Conservation (phyloP, 64 coral and sea anemone species). For the Dendronephthya gigantea region DNA sequence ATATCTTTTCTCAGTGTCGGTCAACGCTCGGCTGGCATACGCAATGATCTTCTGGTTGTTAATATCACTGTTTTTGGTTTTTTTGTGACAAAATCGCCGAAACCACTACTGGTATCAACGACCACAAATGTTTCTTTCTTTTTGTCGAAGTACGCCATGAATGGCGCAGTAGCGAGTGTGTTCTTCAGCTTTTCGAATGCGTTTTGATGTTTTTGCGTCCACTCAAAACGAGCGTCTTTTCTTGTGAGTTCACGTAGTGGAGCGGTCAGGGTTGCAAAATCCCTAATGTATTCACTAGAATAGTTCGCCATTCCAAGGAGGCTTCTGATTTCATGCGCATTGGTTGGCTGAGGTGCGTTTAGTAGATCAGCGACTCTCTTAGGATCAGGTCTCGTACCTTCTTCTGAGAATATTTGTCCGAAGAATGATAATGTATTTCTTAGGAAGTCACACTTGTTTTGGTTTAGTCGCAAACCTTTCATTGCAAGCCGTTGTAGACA, state of each 20-base stretch:
- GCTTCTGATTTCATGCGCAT: not conserved
- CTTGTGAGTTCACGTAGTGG: not conserved
- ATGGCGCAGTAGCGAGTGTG: not conserved
- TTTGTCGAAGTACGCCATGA: not conserved
- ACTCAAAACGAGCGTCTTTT: not conserved
- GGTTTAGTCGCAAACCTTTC: constrained; percentile 16
- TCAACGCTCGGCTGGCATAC: not conserved
- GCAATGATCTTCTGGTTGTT: constrained; percentile 5
- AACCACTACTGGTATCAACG: not conserved
- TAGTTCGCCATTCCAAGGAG: constrained; percentile 5
- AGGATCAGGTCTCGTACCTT: constrained; percentile 20
- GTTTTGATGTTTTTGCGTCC: not conserved
- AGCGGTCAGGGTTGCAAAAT: not conserved
- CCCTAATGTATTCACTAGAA: not conserved
- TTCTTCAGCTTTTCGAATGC: not conserved
- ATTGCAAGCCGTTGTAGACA: constrained; percentile 19
- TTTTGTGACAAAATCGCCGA: not conserved
- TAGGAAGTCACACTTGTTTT: constrained; percentile 29
- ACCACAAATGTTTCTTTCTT: not conserved
- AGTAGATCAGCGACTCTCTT: not conserved
- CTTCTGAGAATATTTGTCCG: constrained; percentile 29
- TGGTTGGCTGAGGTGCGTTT: too few relatives aligned
- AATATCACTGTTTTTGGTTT: not conserved
- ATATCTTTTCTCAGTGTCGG: not conserved
- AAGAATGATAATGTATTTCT: constrained; percentile 27